phyloP scores from a whole-genome alignment of 2,113 vertebrate genomes.

The Eulemur macaco region DNA sequence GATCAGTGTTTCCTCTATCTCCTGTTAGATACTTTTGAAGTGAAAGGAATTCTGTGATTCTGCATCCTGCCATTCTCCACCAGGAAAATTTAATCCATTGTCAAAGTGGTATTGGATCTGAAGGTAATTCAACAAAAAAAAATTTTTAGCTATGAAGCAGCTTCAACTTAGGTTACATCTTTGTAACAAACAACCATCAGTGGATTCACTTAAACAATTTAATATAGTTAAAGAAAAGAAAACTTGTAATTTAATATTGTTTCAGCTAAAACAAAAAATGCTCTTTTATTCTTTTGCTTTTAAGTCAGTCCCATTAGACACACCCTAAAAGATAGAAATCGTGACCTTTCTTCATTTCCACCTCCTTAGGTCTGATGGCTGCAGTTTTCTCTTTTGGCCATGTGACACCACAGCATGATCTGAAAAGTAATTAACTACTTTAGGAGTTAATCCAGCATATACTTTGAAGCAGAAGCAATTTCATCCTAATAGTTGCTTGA shows the following conservation, averaged over 20 bases:
- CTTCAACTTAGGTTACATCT: background rate
- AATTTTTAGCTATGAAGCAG: background rate
- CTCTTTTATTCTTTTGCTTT: conserved; percentile 40
- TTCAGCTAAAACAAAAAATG: conserved; percentile 27
- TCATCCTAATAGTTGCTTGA: conserved; percentile 65
- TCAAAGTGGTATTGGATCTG: background rate
- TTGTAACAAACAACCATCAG: background rate
- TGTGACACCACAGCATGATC: conserved; percentile 65
- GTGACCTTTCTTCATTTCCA: conserved; percentile 61
- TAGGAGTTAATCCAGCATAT: conserved; percentile 72
- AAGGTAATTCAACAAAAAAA: conserved; percentile 24
- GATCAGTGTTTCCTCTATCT: background rate
- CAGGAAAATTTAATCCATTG: background rate
- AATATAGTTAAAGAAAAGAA: background rate
- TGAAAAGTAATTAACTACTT: conserved; percentile 74
- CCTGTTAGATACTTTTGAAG: background rate
- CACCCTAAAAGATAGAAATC: conserved; percentile 42
- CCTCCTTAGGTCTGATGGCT: conserved; percentile 48
- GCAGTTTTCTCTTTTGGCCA: conserved; percentile 70
- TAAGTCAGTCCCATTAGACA: conserved; percentile 46
- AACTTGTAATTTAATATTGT: background rate
- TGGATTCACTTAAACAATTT: conserved; percentile 15
- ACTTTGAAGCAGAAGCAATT: conserved; percentile 71
- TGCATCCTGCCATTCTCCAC: background rate
- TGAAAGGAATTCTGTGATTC: background rate